Percentiles rank a stretch among this genome's conserved stretches.
These are phyloP conservation scores for Aethina tumida DNA, from an alignment of 1,140 invertebrate species.

Conservation along the genomic window DNA sequence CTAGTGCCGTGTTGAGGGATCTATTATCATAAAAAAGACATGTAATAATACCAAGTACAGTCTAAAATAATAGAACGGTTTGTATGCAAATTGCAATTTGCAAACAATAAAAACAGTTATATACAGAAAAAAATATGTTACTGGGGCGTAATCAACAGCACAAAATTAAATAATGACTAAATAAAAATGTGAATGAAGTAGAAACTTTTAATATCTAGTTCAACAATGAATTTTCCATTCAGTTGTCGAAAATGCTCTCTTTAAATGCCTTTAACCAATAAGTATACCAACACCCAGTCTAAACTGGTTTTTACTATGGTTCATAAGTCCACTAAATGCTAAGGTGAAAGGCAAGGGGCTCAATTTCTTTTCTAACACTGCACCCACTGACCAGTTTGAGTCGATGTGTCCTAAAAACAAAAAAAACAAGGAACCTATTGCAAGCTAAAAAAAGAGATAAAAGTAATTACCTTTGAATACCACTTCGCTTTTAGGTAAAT, in stretches of 20 bases:
- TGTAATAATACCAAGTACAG: no score
- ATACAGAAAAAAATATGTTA: no score
- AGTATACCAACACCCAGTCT: slow-evolving; percentile 79
- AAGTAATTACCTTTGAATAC: slow-evolving; percentile 71
- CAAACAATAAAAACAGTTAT: no score
- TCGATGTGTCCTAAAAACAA: slow-evolving; percentile 71
- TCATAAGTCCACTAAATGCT: slow-evolving; percentile 82
- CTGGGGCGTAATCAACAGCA: no score
- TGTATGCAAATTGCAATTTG: no score
- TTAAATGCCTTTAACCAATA: slow-evolving; percentile 55
- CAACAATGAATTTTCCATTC: slow-evolving; percentile 12
- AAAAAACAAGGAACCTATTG: slow-evolving; percentile 1
- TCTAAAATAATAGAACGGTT: no score
- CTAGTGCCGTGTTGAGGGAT: no score
- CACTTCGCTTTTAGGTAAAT: slow-evolving; percentile 91
- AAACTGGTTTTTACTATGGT: slow-evolving; percentile 84
- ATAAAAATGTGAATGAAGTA: no score
- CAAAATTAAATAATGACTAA: no score
- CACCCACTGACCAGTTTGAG: slow-evolving; percentile 91
- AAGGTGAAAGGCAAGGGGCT: slow-evolving; percentile 89
- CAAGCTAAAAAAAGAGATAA: slow-evolving; percentile 2
- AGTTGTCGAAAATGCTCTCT: slow-evolving; percentile 1
- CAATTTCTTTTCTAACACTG: slow-evolving; percentile 88
- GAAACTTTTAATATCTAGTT: neutral
- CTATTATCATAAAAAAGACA: no score